Evolutionary conservation across 2,888 invertebrate species (phyloP).

Genomic region (Aproaerema taeniolella): DNA sequence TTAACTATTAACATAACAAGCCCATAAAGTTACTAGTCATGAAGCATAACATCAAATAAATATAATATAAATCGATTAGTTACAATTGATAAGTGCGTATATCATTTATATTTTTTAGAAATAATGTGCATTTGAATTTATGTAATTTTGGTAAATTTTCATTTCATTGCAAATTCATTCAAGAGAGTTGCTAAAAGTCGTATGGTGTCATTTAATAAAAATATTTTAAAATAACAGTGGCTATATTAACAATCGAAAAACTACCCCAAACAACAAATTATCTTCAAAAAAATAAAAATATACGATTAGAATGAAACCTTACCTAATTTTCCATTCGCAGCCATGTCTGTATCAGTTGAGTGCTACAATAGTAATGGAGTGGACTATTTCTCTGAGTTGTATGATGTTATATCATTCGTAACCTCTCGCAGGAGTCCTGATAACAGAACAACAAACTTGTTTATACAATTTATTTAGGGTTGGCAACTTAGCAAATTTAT

Average conservation of each 20-base stretch:
- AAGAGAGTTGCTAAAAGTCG: neutral
- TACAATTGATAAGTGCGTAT: too few species aligned
- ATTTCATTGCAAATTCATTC: neutral
- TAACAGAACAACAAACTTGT: slow-evolving; percentile 50
- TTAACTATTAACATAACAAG: neutral
- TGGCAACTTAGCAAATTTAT: slow-evolving; percentile 20
- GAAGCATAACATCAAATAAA: too few species aligned
- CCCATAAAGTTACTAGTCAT: neutral
- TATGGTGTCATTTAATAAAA: neutral
- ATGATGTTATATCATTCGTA: slow-evolving; percentile 35
- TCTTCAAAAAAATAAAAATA: neutral
- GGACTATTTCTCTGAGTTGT: slow-evolving; percentile 7
- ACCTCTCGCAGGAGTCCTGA: slow-evolving; percentile 70
- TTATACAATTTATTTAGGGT: slow-evolving; percentile 39
- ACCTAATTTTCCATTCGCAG: slow-evolving; percentile 69
- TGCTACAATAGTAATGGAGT: slow-evolving; percentile 35
- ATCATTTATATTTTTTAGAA: too few species aligned
- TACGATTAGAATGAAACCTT: slow-evolving; percentile 21
- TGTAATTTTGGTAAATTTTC: neutral
- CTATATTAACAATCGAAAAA: neutral
- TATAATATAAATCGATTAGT: too few species aligned
- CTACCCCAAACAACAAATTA: neutral
- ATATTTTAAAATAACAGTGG: neutral
- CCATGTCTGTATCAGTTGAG: slow-evolving; percentile 48
- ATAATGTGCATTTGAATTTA: neutral